Evolutionary conservation across 2,888 invertebrate genomes (phyloP).

Genomic region (Anarsia innoxiella): DNA sequence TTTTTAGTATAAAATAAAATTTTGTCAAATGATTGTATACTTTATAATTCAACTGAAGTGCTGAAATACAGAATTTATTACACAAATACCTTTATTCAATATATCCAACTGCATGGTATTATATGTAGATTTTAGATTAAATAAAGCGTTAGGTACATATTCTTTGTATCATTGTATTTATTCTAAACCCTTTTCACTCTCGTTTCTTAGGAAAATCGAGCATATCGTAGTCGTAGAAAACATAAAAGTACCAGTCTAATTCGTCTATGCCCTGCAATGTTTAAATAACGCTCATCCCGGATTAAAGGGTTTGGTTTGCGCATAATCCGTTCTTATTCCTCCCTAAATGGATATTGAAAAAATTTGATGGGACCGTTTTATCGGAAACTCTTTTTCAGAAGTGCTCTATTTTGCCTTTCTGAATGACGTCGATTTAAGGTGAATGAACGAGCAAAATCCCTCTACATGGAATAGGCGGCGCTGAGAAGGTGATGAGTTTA

Average conservation of each 20-base stretch:
- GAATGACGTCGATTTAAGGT: slow-evolving; percentile 71
- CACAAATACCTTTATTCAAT: no score
- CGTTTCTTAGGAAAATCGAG: no score
- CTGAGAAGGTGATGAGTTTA: slow-evolving; percentile 68
- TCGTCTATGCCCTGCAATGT: slow-evolving; percentile 47
- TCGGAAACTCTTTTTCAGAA: slow-evolving; percentile 64
- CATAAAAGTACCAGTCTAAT: no score
- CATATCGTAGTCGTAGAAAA: no score
- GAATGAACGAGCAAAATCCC: slow-evolving; percentile 70
- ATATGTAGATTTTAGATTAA: no score
- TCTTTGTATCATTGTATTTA: no score
- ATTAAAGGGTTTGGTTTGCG: slow-evolving; percentile 61
- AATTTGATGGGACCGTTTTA: slow-evolving; percentile 63
- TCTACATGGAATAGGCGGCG: slow-evolving; percentile 69
- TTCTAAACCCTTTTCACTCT: no score
- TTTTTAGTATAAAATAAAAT: slow-evolving; percentile 3
- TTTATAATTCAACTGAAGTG: no score
- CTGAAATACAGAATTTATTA: no score
- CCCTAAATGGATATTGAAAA: slow-evolving; percentile 69
- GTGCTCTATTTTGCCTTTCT: slow-evolving; percentile 66
- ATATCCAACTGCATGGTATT: no score
- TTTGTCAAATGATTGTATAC: no score
- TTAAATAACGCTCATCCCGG: slow-evolving; percentile 59
- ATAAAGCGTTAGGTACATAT: no score
- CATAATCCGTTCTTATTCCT: slow-evolving; percentile 66